Conservation (phyloP, 2,888 invertebrate genomes). For the Anthophora plumipes region DNA sequence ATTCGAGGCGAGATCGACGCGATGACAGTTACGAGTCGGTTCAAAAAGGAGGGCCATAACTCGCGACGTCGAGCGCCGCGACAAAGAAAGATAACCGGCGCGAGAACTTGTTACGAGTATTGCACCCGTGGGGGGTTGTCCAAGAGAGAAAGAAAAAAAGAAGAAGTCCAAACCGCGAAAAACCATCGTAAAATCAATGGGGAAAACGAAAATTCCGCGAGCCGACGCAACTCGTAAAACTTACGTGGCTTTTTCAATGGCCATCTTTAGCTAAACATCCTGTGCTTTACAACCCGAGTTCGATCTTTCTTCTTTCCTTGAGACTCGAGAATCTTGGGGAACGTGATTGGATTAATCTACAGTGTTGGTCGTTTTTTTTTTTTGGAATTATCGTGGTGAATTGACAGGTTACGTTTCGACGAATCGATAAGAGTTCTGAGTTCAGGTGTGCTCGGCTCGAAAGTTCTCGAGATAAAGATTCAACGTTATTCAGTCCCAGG, state of each 20-base stretch:
- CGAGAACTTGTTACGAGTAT: slow-evolving; percentile 34
- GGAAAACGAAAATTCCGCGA: slow-evolving; percentile 23
- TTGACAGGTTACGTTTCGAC: not conserved
- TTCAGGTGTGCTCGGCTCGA: not conserved
- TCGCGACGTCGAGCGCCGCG: not conserved
- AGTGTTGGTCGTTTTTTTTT: not conserved
- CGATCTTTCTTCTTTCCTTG: not conserved
- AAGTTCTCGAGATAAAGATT: not conserved
- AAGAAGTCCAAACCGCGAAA: not conserved
- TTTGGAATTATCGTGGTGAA: not conserved
- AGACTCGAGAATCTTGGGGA: not conserved
- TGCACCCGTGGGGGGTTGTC: slow-evolving; percentile 4
- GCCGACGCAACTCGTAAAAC: not conserved
- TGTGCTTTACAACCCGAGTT: not conserved
- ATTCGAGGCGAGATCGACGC: slow-evolving; percentile 34
- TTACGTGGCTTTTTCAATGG: not conserved
- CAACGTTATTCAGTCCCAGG: slow-evolving; percentile 1
- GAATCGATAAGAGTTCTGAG: not conserved
- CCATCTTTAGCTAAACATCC: not conserved
- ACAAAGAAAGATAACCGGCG: slow-evolving; percentile 26
- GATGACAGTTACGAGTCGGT: slow-evolving; percentile 32
- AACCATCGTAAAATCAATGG: slow-evolving; percentile 35
- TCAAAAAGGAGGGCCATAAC: slow-evolving; percentile 30
- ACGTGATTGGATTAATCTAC: not conserved
- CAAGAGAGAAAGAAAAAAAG: too few relatives aligned